Percentiles rank a stretch among this genome's conserved stretches.
Evolutionary conservation across 2,797 vertebrate genomes (phyloP).

Genomic region (Danio kyathit): DNA sequence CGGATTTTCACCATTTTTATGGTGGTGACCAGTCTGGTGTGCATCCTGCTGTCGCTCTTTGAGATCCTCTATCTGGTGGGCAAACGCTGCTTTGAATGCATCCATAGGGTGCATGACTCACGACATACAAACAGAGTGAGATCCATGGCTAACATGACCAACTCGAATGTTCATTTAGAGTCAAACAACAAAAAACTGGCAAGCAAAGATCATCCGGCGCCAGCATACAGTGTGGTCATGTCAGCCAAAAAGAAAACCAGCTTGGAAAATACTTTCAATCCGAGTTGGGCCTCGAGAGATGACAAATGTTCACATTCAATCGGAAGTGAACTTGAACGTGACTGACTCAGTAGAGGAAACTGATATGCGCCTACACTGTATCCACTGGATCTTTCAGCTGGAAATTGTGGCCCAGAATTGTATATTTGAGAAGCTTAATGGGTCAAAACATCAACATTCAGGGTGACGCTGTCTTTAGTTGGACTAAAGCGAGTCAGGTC

Average conservation of each 20-base stretch:
- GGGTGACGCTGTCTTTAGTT: background rate
- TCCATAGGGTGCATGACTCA: slow-evolving; percentile 15
- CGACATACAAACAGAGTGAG: slow-evolving; percentile 54
- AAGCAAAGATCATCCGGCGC: slow-evolving; percentile 61
- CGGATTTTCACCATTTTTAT: slow-evolving; percentile 92
- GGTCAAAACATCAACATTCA: background rate
- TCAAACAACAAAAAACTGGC: slow-evolving; percentile 45
- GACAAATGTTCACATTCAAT: slow-evolving; percentile 7
- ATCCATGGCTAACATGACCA: slow-evolving; percentile 67
- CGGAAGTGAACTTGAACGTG: background rate
- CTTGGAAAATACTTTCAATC: background rate
- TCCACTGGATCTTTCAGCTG: slow-evolving; percentile 38
- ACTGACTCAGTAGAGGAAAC: background rate
- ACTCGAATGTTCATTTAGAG: slow-evolving; percentile 62
- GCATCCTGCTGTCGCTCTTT: slow-evolving; percentile 84
- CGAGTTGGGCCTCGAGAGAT: background rate
- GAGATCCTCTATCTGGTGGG: slow-evolving; percentile 86
- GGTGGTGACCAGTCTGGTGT: slow-evolving; percentile 84
- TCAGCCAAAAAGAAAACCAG: slow-evolving; percentile 44
- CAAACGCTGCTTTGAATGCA: slow-evolving; percentile 82
- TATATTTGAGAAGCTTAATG: background rate
- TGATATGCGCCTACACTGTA: background rate
- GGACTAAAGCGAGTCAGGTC: background rate
- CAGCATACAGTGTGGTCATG: slow-evolving; percentile 62
- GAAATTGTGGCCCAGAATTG: background rate